Conservation (phyloP, 64 coral and sea anemone species). For the Anthopleura sola region DNA sequence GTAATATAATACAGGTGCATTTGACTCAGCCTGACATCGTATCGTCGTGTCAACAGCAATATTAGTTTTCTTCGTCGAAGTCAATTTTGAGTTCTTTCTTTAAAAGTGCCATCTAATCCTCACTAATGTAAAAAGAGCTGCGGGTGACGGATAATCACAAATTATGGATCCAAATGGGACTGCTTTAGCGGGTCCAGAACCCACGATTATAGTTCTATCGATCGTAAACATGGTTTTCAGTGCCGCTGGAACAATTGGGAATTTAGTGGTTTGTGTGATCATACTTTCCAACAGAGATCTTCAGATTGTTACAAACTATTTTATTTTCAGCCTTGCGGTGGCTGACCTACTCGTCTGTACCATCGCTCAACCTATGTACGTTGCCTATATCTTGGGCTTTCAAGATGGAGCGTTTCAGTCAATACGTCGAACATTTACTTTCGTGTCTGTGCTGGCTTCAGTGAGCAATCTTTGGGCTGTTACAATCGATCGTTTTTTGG, state of each 20-base stretch:
- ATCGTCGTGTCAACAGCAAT: constrained; percentile 11
- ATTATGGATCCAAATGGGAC: constrained; percentile 20
- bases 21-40: constrained; percentile 10
- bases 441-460: constrained; percentile 82
- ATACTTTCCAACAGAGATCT: constrained; percentile 47
- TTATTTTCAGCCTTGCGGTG: constrained; percentile 79
- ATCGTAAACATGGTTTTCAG: constrained; percentile 80
- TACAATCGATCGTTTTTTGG: constrained; percentile 87
- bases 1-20: constrained; percentile 23
- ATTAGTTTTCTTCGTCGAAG: neutral
- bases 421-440: constrained; percentile 68
- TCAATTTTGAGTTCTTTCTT: neutral
- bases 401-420: constrained; percentile 16
- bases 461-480: constrained; percentile 81
- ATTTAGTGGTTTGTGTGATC: constrained; percentile 68
- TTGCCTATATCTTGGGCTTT: constrained; percentile 60
- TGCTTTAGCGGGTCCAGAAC: neutral
- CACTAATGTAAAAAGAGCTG: neutral
- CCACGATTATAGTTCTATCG: constrained; percentile 35
- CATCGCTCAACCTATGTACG: constrained; percentile 86
- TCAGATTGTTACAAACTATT: constrained; percentile 77
- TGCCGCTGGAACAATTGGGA: constrained; percentile 67
- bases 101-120: neutral
- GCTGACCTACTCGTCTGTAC: constrained; percentile 81
- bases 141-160: neutral